Conservation (phyloP, 2,797 vertebrate species). For the Dicrostonyx torquatus region DNA sequence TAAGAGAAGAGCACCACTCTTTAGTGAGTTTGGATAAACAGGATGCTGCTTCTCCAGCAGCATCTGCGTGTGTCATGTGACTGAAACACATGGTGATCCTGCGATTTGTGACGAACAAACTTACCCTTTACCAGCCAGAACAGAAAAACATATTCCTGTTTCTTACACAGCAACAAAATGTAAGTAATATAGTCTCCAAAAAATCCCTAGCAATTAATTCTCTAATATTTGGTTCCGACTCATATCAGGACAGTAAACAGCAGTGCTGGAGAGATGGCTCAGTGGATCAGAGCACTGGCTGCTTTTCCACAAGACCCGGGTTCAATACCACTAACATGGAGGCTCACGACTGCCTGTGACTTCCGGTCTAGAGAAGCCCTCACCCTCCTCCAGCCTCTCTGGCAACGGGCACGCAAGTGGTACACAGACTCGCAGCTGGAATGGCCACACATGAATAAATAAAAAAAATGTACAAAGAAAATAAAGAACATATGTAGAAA, state of each 20-base stretch:
- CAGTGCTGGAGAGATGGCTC: background rate
- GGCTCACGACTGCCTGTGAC: background rate
- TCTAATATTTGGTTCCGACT: background rate
- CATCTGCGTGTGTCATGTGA: background rate
- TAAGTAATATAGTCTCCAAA: background rate
- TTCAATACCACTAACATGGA: background rate
- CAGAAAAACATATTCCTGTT: background rate
- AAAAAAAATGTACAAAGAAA: background rate
- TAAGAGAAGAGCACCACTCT: slow-evolving; percentile 6
- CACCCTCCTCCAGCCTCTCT: background rate
- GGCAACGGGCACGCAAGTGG: too few species aligned
- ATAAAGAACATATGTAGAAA: background rate
- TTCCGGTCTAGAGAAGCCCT: background rate
- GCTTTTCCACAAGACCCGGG: background rate
- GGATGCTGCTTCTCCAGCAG: background rate
- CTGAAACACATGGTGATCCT: background rate
- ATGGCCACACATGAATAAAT: background rate
- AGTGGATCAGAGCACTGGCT: background rate
- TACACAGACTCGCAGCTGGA: too few species aligned
- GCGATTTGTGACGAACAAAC: background rate
- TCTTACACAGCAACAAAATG: background rate
- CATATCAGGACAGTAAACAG: slow-evolving; percentile 31
- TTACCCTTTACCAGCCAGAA: background rate
- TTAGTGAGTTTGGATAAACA: background rate
- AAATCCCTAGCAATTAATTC: slow-evolving; percentile 16